Evolutionary conservation across 1,140 invertebrate genomes (phyloP).

Genomic region (Delia radicum): DNA sequence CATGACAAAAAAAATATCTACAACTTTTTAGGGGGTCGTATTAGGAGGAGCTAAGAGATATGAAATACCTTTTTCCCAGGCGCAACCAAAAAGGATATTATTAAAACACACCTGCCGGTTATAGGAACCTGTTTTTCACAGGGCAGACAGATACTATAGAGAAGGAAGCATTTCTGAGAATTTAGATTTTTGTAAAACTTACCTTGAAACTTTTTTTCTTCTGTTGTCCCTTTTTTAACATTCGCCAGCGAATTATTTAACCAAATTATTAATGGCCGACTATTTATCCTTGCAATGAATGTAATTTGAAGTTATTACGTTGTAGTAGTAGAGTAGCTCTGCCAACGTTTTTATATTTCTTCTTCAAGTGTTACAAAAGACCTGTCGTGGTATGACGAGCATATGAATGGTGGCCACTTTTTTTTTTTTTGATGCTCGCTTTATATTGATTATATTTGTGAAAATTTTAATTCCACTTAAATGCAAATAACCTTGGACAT

Average conservation of each 20-base stretch:
- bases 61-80: not conserved
- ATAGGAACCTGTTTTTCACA: not conserved
- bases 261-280: not conserved
- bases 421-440: not conserved
- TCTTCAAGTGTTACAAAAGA: not conserved
- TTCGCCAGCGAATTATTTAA: not conserved
- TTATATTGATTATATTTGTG: not conserved
- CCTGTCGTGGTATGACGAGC: not conserved
- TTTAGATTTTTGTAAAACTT: not conserved
- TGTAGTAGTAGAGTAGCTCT: too few relatives aligned
- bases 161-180: not conserved
- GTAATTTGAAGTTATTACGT: too few relatives aligned
- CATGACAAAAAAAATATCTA: not conserved
- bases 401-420: not conserved
- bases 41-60: too few relatives aligned
- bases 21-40: not conserved
- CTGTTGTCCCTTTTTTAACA: not conserved
- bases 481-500: not conserved
- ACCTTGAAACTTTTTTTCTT: not conserved
- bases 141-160: not conserved
- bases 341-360: too few relatives aligned
- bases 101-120: not conserved
- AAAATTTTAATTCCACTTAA: not conserved
- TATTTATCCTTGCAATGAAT: too few relatives aligned
- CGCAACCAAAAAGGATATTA: not conserved